Conservation (phyloP, 2,113 vertebrate genomes). For the Clarias batrachus region DNA sequence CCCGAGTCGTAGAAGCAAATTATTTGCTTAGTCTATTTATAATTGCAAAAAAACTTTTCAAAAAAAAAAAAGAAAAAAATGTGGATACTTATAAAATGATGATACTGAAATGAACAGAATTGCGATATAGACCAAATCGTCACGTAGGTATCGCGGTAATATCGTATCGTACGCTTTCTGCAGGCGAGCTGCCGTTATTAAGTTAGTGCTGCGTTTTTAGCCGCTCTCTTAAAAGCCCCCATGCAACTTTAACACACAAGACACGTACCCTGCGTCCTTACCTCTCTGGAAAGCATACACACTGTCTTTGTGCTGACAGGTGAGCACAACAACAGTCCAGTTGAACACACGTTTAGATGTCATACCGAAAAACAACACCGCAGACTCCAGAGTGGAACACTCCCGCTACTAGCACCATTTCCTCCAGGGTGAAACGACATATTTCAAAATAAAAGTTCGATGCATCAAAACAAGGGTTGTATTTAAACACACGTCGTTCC, state of each 20-base stretch:
- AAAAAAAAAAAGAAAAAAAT: no score
- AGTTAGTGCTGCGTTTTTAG: background rate
- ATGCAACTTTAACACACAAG: background rate
- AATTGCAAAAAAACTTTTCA: no score
- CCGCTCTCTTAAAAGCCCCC: background rate
- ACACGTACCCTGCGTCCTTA: constrained; percentile 51
- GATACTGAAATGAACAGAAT: no score
- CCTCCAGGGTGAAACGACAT: background rate
- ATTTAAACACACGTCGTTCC: no score
- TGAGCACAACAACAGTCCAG: constrained; percentile 84
- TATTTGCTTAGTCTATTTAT: no score
- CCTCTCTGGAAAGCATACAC: constrained; percentile 83
- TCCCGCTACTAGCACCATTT: background rate
- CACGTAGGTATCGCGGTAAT: no score
- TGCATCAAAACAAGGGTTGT: no score
- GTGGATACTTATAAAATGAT: no score
- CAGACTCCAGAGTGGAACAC: background rate
- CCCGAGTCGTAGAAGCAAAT: no score
- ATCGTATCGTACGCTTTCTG: no score
- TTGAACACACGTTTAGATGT: constrained; percentile 24
- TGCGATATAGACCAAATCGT: no score
- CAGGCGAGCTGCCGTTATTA: background rate
- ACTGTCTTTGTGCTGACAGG: constrained; percentile 84
- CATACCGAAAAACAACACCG: background rate
- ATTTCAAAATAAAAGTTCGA: background rate